phyloP scores from a whole-genome alignment of 2,797 vertebrate genomes.

The Florisuga fusca region DNA sequence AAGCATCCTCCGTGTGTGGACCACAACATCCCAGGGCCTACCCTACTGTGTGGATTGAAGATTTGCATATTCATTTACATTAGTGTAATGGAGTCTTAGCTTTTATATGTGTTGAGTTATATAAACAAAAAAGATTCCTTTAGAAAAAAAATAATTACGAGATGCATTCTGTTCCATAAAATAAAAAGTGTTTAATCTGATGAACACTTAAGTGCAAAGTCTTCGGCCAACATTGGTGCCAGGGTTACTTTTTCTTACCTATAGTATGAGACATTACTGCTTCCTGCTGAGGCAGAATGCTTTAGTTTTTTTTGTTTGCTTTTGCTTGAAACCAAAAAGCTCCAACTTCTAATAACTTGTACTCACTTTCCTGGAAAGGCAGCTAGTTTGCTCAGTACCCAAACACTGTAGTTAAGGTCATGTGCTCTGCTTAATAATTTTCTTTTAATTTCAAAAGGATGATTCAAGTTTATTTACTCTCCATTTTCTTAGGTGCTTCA shows the following conservation, averaged over 20 bases:
- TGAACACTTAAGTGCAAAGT: not conserved
- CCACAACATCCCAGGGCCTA: not conserved
- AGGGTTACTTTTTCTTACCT: not conserved
- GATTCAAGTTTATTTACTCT: constrained; percentile 42
- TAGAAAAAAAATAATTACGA: rapidly evolving
- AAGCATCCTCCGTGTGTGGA: not conserved
- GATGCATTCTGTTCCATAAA: not conserved
- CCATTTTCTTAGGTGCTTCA: constrained; percentile 5
- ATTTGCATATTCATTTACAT: not conserved
- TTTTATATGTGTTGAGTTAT: not conserved
- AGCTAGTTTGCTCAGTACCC: not conserved
- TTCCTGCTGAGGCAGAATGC: not conserved
- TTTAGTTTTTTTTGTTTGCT: not conserved
- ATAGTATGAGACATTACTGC: not conserved
- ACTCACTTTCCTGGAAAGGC: not conserved
- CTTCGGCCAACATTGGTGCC: not conserved
- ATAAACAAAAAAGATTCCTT: not conserved
- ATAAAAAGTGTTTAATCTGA: not conserved
- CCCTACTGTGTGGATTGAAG: not conserved
- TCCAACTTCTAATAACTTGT: not conserved
- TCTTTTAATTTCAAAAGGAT: not conserved
- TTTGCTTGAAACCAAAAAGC: not conserved
- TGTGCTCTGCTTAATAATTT: constrained; percentile 17
- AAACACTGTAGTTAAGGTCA: not conserved
- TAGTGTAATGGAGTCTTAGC: not conserved